A percentile compares a stretch with the other conserved stretches of the same genome.
Conservation (phyloP, 2,797 vertebrate genomes). For the Telmatherina bonti region DNA sequence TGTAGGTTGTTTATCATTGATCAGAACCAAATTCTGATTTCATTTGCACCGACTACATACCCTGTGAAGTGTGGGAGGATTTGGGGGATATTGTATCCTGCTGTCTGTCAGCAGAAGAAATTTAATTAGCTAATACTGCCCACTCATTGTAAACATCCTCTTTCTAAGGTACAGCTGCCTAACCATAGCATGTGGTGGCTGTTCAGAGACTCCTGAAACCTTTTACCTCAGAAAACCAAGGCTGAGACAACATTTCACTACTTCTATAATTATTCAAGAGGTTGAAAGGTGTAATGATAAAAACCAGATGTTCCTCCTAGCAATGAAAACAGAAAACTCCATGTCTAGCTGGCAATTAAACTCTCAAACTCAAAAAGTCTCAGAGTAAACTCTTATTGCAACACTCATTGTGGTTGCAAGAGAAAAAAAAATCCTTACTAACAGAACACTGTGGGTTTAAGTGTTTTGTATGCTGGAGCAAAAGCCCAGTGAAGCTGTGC, state of each 20-base stretch:
- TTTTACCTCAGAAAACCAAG: not conserved
- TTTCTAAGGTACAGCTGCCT: not conserved
- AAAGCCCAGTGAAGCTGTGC: not conserved
- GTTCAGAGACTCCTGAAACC: not conserved
- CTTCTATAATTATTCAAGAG: no score
- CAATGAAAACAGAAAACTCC: no score
- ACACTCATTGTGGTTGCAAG: constrained; percentile 35
- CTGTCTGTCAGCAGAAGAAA: not conserved
- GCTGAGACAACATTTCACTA: not conserved
- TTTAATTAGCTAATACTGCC: not conserved
- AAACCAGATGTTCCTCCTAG: no score
- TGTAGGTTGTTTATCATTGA: constrained; percentile 30
- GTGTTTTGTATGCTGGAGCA: constrained; percentile 23
- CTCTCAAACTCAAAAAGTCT: constrained; percentile 3
- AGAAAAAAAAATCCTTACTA: constrained; percentile 7
- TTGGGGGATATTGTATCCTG: not conserved
- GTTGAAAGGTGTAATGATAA: no score
- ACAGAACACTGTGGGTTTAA: constrained; percentile 42
- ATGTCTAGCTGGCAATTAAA: no score
- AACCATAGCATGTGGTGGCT: not conserved
- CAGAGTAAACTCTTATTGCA: constrained; percentile 37
- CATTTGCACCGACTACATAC: constrained; percentile 42
- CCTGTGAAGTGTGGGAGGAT: not conserved
- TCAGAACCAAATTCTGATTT: constrained; percentile 22
- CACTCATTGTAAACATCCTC: not conserved